Evolutionary conservation across 2,888 invertebrate species (phyloP), one percentile per base, ranked within the genome.

Genomic region (Drosophila kambysellisi): DNA sequence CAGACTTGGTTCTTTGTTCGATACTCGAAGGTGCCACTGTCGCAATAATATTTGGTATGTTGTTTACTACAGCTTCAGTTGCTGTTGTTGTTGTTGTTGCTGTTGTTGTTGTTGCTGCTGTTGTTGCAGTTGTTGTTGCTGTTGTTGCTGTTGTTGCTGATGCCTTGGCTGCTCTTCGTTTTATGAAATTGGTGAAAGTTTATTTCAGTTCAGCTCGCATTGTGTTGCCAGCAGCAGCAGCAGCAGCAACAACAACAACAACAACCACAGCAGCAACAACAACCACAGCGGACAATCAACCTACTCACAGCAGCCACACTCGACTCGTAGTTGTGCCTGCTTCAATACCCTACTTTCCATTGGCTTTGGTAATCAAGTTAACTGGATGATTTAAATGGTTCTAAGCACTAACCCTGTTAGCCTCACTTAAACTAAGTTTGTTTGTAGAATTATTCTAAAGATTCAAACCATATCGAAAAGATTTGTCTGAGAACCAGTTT

Each of bases 131-230:
- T 46, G 43, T 52, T 53, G 53, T 25, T 25, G 58, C 20, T n/a
- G 64, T 25, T 46, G 59, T 48, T 58, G 29, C 35, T 30, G 66
- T 29, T 46, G 48, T 53, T 51, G 54, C 58, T 62, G 53, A 20
- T 56, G 63, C 32, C 46, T 68, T 61, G 59, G 61, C 67, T 78
- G 65, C 82, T 73, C 62, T 74, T 78, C 46, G 81, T 65, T 83
- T 83, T 82, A 76, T 82, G 82, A 90, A 90, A 90, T 83, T 81
- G 89, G 89, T 89, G 89, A 90, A 90, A 90, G 89, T 90, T 88
- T 81, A 81, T 82, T 82, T 86, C 70, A 76, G 88, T 67, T 61
- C 74, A 74, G 74, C 71, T 81, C 62, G 74, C 62, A 88, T 86
- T 86, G 88, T 88, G 71, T 75, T 81, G 83, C 81, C 74, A 74